Conservation (phyloP, 2,113 vertebrate species). For the Saiga tatarica region DNA sequence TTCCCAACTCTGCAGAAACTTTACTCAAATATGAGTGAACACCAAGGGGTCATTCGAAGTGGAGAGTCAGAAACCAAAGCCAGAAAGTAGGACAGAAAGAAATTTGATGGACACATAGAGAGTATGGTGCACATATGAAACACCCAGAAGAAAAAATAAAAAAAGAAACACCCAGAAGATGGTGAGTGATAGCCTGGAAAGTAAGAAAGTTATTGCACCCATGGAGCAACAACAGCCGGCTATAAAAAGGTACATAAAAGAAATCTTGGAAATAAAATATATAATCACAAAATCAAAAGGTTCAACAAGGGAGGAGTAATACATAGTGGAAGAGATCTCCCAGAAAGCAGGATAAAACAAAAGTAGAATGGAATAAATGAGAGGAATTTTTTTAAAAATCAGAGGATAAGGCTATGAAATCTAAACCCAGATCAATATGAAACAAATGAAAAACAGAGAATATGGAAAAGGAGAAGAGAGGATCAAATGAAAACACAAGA, state of each 20-base stretch:
- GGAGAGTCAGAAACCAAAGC: neutral
- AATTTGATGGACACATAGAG: neutral
- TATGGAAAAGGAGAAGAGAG: neutral
- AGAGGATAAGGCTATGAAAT: neutral
- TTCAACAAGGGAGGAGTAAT: neutral
- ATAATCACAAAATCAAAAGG: neutral
- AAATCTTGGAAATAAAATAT: neutral
- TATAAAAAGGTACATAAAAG: neutral
- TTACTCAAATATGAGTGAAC: neutral
- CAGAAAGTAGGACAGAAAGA: neutral
- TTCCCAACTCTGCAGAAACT: neutral
- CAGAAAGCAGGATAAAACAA: neutral
- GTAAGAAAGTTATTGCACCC: neutral
- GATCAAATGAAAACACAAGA: constrained; percentile 5
- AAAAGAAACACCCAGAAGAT: neutral
- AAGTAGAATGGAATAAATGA: neutral
- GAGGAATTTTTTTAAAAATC: neutral
- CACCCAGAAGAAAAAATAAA: neutral
- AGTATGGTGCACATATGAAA: neutral
- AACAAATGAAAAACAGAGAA: neutral
- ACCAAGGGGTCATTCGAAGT: neutral
- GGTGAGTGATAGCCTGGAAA: neutral
- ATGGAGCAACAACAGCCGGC: neutral
- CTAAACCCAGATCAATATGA: neutral
- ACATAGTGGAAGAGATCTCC: neutral